Evolutionary conservation across 1,140 invertebrate species (phyloP), one percentile per base, ranked within the genome.

Genomic region (Neotoxoptera formosana): DNA sequence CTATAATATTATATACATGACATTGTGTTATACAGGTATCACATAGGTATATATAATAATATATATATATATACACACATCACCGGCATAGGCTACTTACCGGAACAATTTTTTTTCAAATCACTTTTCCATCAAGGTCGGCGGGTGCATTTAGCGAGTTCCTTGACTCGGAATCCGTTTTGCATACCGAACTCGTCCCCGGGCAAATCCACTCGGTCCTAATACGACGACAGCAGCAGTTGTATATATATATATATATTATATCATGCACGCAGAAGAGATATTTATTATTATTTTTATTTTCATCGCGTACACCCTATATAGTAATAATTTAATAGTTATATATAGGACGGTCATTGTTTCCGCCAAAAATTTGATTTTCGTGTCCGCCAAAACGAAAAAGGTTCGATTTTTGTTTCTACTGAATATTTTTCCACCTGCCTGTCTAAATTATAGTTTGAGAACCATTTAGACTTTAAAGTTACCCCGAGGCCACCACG

Each of bases 111-210:
- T 89, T 87, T 87, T 86, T 86, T 88, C 23, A 56, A 89, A 89
- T 89, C 88, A 53, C 34, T 56, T 56, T 89, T 89, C 48, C 41
- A 53, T 89, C 88, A 89, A 89, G 88, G 88, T 56, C 88, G 88
- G 48, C 51, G 88, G 51, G 48, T 89, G 88, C 51, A 56, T 89
- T 89, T 89, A 41, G 34, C 88, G 88, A 56, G 88, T 89, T 89
- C 88, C 36, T 89, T 56, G 88, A 89, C 88, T 56, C 88, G 48
- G 51, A 17, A 41, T 89, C 88, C 88, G 88, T 89, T 89, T 56
- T 89, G 51, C 88, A 89, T 89, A 89, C 87, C 87, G 87, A 89
- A 89, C 34, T 34, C 34, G 88, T 56, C 88, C 88, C 51, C 88
- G 51, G 88, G 88, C 88, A 41, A 36, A 89, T 56, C 48, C 23